Percentiles rank a stretch among this genome's conserved stretches.
phyloP scores from a whole-genome alignment of 2,888 invertebrate species.

The Ephialtes manifestator region DNA sequence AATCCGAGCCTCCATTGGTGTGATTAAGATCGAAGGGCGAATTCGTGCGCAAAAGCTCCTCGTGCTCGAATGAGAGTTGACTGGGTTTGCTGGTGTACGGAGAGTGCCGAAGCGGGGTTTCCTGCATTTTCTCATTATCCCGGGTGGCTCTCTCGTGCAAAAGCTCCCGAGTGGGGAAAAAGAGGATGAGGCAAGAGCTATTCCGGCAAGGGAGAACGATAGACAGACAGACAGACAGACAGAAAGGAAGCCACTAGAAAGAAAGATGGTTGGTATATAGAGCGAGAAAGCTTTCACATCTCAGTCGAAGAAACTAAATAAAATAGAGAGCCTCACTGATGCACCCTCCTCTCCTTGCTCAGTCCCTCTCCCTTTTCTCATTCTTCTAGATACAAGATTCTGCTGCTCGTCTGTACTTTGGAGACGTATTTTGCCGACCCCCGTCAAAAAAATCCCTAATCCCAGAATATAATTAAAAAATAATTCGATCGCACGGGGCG shows the following conservation, averaged over 20 bases:
- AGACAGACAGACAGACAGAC: constrained; percentile 35
- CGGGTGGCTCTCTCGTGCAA: constrained; percentile 59
- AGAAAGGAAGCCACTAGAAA: constrained; percentile 30
- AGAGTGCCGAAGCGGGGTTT: constrained; percentile 67
- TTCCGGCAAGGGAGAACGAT: constrained; percentile 43
- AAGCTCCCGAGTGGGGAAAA: constrained; percentile 29
- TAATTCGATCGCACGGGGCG: constrained; percentile 57
- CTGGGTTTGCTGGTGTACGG: constrained; percentile 51
- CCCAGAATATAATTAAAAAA: constrained; percentile 69
- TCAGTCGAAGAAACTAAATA: constrained; percentile 71
- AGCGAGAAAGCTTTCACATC: constrained; percentile 42
- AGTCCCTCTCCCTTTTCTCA: constrained; percentile 40
- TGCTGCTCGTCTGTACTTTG: constrained; percentile 7
- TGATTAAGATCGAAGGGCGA: constrained; percentile 75
- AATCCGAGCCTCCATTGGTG: constrained; percentile 72
- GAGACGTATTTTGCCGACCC: constrained; percentile 46
- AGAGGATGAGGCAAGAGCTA: constrained; percentile 31
- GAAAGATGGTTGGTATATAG: constrained; percentile 15
- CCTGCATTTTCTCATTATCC: constrained; percentile 80
- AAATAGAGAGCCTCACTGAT: constrained; percentile 65
- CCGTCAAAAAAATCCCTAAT: constrained; percentile 52
- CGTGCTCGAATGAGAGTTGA: constrained; percentile 44
- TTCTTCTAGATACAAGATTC: constrained; percentile 35
- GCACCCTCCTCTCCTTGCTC: constrained; percentile 18
- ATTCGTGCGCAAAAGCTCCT: constrained; percentile 57